Base-by-base conservation (phyloP, 2,888 invertebrate species). In the Frankliniella intonsa region DNA sequence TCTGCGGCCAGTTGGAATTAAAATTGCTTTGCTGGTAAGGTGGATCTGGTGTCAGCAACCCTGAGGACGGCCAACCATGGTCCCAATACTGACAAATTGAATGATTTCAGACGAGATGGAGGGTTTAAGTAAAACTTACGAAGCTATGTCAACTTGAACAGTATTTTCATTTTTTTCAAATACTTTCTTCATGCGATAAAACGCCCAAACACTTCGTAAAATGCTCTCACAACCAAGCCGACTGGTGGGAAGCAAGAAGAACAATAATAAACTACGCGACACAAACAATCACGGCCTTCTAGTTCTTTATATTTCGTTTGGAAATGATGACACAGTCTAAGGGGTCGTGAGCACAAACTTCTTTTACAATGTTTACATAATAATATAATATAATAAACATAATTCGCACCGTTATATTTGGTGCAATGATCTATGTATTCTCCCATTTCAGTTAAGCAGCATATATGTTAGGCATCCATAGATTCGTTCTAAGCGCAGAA, bases 211-310 rank as follows among this genome's bases (percentile, higher is more conserved):
- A 55, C 55, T 55, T 55, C 17, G 14, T 55, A 55, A 55, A n/a
- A n/a, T 69, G 69, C 22, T 22, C 11, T 22, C 7, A 7, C 69
- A n/a, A 38, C 38, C 38, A 69, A 69, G 69, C 69, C 69, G 69
- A 69, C 69, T 22, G n/a, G 11, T n/a, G 19, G 69, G 22, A 69
- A 69, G 69, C 69, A 69, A 69, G 69, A 69, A 69, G 69, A 69
- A 69, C 69, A 69, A 69, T 55, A 69, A 69, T 69, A 69, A 69
- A 69, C 69, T 69, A 7, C 22, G 22, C 22, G 69, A 69, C 22
- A 69, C 69, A 69, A 69, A 69, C 69, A 69, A 69, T 14, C 69
- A 38, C 38, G 38, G 38, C 38, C 3, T 2, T 3, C 38, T 38
- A 38, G 38, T 38, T 38, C 38, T 38, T 38, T 38, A 5, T 38